Evolutionary conservation across 2,888 invertebrate genomes (phyloP).

Genomic region (Agrotis segetum): DNA sequence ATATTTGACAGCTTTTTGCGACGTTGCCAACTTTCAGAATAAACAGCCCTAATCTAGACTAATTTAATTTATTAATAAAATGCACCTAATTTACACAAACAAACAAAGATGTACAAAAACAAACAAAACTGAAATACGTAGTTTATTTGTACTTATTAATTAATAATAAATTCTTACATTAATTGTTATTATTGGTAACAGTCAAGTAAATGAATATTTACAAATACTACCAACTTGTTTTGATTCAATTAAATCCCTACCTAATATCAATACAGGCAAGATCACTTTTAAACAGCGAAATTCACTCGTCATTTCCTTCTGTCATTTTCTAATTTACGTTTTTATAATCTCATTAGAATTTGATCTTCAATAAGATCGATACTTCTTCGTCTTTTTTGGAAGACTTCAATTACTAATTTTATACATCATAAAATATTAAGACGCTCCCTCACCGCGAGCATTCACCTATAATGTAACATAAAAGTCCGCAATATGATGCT

Average conservation of each 20-base stretch:
- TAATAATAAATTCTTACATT: conserved; percentile 53
- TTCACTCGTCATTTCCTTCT: conserved; percentile 4
- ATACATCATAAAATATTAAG: too few relatives aligned
- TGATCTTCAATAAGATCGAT: conserved; percentile 26
- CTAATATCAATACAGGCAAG: conserved; percentile 45
- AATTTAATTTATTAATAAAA: conserved; percentile 43
- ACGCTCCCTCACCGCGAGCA: too few relatives aligned
- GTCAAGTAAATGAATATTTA: conserved; percentile 55
- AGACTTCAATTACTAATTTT: not conserved
- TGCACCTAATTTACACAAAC: conserved; percentile 31
- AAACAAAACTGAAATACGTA: conserved; percentile 35
- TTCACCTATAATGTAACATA: too few relatives aligned
- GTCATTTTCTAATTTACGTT: conserved; percentile 18
- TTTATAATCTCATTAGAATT: conserved; percentile 38
- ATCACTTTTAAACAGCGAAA: conserved; percentile 22
- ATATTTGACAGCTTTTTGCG: too few relatives aligned
- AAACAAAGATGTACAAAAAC: conserved; percentile 42
- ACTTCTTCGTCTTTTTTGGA: not conserved
- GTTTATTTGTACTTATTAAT: conserved; percentile 60
- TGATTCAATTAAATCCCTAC: conserved; percentile 36
- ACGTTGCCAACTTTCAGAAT: too few relatives aligned
- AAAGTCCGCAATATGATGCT: too few relatives aligned
- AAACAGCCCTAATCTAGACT: conserved; percentile 34
- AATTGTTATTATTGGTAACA: conserved; percentile 67
- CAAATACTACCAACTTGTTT: conserved; percentile 31